Base-by-base conservation (phyloP, 1,140 invertebrate genomes). In the Euura saliciscinereae region DNA sequence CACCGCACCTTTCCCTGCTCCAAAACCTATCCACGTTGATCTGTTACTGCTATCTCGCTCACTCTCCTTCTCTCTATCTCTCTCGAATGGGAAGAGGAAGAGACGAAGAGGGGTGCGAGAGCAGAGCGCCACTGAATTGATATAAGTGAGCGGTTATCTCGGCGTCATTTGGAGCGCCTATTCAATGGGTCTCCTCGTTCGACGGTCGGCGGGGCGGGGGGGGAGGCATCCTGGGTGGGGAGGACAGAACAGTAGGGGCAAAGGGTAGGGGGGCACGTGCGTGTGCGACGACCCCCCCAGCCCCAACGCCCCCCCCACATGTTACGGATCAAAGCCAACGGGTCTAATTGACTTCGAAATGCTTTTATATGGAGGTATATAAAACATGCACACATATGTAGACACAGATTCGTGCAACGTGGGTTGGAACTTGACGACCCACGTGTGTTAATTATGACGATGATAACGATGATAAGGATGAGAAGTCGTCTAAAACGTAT, bases 91-190 rank as follows among this genome's bases (percentile, higher is more conserved):
- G 45, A 68, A 13, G n/a, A 46, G 65, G 68, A 44, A 51, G 45
- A 70, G 45, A 42, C 46, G 75, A 69, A 69, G 66, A 72, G 45
- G 43, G 10, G 69, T n/a, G 44, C 44, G 71, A 72, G 69, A 73
- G 13, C 71, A 73, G 68, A 42, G 68, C 43, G 80, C 78, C 80
- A 75, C 80, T 86, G 84, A 87, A 87, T 87, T 86, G 85, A 85
- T 86, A 84, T 86, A 87, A 87, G 86, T 86, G 86, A 87, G 85
- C 84, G 85, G 85, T 87, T 87, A 87, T 87, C 87, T 86, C 85
- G 81, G 84, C 83, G 86, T 87, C 85, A 84, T 86, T 87, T 85
- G 80, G 79, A 78, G 84, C 84, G 85, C 79, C 73, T 77, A 75
- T 77, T 75, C 72, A 78, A 81, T 76, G 75, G 74, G 71, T 66